Base-by-base conservation (phyloP, 2,888 invertebrate genomes). In the Aelia acuminata region DNA sequence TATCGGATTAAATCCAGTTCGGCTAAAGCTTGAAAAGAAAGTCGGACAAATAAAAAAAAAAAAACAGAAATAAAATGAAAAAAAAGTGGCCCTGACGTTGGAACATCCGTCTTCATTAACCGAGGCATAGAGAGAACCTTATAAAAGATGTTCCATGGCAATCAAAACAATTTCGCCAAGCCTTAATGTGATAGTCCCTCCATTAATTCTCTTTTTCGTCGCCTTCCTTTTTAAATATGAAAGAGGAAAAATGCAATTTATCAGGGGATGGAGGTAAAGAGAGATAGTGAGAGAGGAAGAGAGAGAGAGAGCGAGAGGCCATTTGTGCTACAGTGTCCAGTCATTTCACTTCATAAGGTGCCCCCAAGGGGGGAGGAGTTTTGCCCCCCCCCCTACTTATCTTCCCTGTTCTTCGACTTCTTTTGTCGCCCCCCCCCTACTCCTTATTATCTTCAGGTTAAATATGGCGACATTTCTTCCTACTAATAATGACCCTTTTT, bases 371-470 rank as follows among this genome's bases (percentile, higher is more conserved):
- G 43, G 43, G 26, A 70, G 63, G 80, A 80, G 43, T 80, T n/a
- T n/a, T n/a, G n/a, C n/a, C n/a, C n/a, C n/a, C n/a, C 22, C 22
- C 43, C n/a, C 80, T 80, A 80, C 43, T 80, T 80, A 80, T 80
- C 80, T 80, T n/a, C n/a, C 80, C 39, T 39, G 22, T 47, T 80
- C n/a, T 80, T 47, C 80, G 39, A 80, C 80, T 80, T 80, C 80
- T 80, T 80, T 80, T 80, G 80, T 80, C 80, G 80, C 80, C 43
- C n/a, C n/a, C n/a, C n/a, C n/a, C n/a, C n/a, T n/a, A n/a, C n/a
- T 39, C 15, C 43, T 80, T 80, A 80, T 80, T 80, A 80, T 80
- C 80, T 80, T 80, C 80, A 47, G 80, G 80, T 80, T 80, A 80
- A 80, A 80, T 80, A 80, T 80, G 80, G 80, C n/a, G 80, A 80